Evolutionary conservation across 2,888 invertebrate genomes (phyloP).

Genomic region (Harpalus rufipes): DNA sequence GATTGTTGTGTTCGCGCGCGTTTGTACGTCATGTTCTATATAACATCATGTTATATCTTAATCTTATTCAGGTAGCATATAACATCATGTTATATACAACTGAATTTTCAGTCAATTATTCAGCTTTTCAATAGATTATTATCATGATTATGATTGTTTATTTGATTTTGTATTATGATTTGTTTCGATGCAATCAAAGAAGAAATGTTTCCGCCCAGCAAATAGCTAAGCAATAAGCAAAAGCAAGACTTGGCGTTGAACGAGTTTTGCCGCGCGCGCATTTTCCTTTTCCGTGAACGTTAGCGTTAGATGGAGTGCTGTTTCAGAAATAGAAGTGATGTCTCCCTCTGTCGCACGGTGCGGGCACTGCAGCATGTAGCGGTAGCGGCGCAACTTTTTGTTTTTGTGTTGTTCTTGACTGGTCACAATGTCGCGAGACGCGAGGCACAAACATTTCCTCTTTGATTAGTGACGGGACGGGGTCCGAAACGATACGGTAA

Average conservation of each 20-base stretch:
- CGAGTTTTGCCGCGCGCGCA: conserved; percentile 9
- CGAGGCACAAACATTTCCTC: conserved; percentile 76
- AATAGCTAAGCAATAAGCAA: conserved; percentile 73
- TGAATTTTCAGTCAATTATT: conserved; percentile 46
- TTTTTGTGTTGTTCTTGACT: background rate
- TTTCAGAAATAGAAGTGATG: conserved; percentile 68
- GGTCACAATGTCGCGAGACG: background rate
- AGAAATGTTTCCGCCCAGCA: conserved; percentile 76
- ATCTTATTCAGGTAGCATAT: background rate
- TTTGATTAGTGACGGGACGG: conserved; percentile 74
- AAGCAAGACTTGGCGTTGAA: conserved; percentile 49
- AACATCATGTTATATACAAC: conserved; percentile 40
- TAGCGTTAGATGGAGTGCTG: conserved; percentile 70
- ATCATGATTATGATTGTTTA: conserved; percentile 57
- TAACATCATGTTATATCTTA: conserved; percentile 37
- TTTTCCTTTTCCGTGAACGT: background rate
- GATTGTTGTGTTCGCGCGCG: conserved; percentile 76
- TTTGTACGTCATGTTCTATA: conserved; percentile 70
- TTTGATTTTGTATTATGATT: conserved; percentile 66
- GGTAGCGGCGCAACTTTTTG: too few species aligned
- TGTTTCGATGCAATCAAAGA: conserved; percentile 75
- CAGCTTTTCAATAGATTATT: conserved; percentile 66
- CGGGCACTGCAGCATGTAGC: conserved; percentile 8
- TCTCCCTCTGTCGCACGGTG: conserved; percentile 37
- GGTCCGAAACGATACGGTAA: conserved; percentile 67